These are phyloP conservation scores for Grammomys dolichurus DNA, from an alignment of 2,113 vertebrate species.

Conservation along the genomic window DNA sequence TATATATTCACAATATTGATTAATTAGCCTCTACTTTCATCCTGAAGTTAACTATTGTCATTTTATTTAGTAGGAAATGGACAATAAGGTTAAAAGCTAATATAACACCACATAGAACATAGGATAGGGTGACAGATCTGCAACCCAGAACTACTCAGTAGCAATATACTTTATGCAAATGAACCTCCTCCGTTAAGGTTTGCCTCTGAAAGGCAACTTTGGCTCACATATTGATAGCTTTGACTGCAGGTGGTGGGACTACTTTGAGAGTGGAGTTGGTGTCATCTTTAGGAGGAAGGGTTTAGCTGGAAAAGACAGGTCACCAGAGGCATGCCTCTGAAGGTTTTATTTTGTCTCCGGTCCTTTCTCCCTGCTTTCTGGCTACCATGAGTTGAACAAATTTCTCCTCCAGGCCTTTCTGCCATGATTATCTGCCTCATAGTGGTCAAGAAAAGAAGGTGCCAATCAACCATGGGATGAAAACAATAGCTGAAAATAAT, in stretches of 20 bases:
- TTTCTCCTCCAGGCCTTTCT: neutral
- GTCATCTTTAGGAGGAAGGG: neutral
- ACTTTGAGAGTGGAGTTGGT: neutral
- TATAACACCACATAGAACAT: neutral
- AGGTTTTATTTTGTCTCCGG: neutral
- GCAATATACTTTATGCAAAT: neutral
- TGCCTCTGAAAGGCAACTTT: neutral
- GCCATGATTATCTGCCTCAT: neutral
- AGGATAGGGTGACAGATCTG: neutral
- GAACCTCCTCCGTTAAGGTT: neutral
- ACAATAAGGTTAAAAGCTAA: neutral
- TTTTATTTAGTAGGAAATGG: conserved; percentile 17
- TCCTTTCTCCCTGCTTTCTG: neutral
- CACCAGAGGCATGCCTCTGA: neutral
- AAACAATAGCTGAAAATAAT: neutral
- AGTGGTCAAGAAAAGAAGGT: neutral
- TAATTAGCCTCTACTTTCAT: conserved; percentile 16
- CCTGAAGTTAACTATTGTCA: conserved; percentile 32
- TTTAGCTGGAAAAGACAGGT: neutral
- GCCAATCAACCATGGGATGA: neutral
- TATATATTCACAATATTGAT: neutral
- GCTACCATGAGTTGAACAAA: neutral
- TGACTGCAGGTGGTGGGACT: neutral
- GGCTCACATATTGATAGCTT: neutral
- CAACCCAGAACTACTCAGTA: neutral